Evolutionary conservation across 2,888 invertebrate genomes (phyloP).

Genomic region (Caenorhabditis zanzibari): DNA sequence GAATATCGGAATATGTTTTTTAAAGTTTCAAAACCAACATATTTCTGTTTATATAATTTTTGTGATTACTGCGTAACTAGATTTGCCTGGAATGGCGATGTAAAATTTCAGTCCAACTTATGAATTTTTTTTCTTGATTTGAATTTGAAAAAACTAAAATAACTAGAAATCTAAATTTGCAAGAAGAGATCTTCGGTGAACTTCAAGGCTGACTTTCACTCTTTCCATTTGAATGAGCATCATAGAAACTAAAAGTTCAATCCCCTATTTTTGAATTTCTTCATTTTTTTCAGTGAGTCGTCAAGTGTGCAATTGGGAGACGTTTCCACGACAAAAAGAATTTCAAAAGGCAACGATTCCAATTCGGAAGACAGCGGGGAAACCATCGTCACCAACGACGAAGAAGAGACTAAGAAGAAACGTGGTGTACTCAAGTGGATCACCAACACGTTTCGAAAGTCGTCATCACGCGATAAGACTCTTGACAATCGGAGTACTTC

Average conservation of each 20-base stretch:
- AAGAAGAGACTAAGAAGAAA: slow-evolving; percentile 57
- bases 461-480: slow-evolving; percentile 51
- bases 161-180: no score
- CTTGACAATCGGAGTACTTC: slow-evolving; percentile 66
- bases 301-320: slow-evolving; percentile 46
- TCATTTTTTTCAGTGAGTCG: slow-evolving; percentile 56
- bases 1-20: no score
- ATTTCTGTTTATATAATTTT: no score
- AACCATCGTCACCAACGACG: neutral
- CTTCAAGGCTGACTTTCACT: neutral
- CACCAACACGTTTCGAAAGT: slow-evolving; percentile 66
- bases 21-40: no score
- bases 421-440: slow-evolving; percentile 71
- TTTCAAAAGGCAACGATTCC: slow-evolving; percentile 21
- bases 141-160: no score
- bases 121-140: no score
- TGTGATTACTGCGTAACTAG: no score
- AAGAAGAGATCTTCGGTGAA: no score
- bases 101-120: no score
- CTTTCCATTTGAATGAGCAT: slow-evolving; percentile 1
- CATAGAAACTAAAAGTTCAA: no score
- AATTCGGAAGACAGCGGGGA: slow-evolving; percentile 26
- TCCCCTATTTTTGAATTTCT: neutral
- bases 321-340: slow-evolving; percentile 1
- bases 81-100: no score